Evolutionary conservation across 2,888 invertebrate species (phyloP), one percentile per base, ranked within the genome.

Genomic region (Sceliomorpha sp.): DNA sequence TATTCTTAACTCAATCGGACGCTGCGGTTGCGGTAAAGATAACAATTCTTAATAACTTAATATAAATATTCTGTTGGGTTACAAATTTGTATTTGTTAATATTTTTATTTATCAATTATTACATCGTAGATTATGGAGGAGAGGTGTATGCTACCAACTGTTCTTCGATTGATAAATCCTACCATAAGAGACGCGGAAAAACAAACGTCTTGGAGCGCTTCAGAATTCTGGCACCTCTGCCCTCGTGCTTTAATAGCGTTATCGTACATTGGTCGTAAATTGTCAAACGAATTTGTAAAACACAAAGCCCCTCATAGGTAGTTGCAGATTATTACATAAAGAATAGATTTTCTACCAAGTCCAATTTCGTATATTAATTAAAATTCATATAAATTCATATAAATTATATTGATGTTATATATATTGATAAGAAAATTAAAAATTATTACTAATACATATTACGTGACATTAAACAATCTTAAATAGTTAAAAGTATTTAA

Each of bases 261-360:
- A 12, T 55, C 78, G 1, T 47, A 64, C 20, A 45, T 88, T 27
- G 79, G 73, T 2, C 75, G 80, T 2, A 76, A 74, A 68, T 73
- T 86, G 48, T 74, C 80, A 0, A 45, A 73, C 7, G 81, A 84
- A 48, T 88, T 88, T 58, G 34, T 83, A 1, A 67, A 73, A 14
- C 12, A 67, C 31, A 58, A 76, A 13, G 87, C 85, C n/a, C 68
- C 80, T 1, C 3, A 59, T 14, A 82, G 75, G 87, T 87, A 81
- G 45, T 37, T 29, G 32, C 7, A 17, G 13, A 31, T 32, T 1
- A n/a, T n/a, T n/a, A n/a, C n/a, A n/a, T n/a, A n/a, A n/a, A n/a
- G n/a, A n/a, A n/a, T n/a, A n/a, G n/a, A n/a, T n/a, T n/a, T n/a
- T n/a, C n/a, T n/a, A n/a, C n/a, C n/a, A n/a, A n/a, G n/a, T n/a